Percentiles rank a stretch among this genome's conserved stretches.
These are phyloP conservation scores for Holacanthella duospinosa DNA, from an alignment of 2,888 invertebrate genomes.

Conservation along the genomic window DNA sequence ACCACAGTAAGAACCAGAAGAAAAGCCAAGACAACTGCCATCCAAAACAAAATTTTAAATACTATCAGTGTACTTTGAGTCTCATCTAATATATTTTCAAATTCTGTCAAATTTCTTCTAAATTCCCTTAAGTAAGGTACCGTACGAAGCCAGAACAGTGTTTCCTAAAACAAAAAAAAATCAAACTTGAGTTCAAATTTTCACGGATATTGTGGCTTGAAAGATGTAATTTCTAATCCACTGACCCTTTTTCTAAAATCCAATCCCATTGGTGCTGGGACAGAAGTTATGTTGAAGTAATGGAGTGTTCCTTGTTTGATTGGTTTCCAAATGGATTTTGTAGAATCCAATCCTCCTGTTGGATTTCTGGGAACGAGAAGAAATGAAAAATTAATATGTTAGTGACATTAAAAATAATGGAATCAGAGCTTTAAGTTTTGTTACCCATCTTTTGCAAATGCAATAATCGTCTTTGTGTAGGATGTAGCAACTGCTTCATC, in stretches of 20 bases:
- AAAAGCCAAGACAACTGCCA: neutral
- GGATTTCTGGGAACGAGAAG: too few species aligned
- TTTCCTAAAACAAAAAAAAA: neutral
- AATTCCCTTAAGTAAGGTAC: neutral
- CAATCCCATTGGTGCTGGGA: slow-evolving; percentile 27
- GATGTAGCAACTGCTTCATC: slow-evolving; percentile 28
- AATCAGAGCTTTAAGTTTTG: neutral
- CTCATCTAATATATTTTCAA: neutral
- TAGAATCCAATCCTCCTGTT: neutral
- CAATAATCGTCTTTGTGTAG: slow-evolving; percentile 23
- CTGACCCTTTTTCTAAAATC: slow-evolving; percentile 33
- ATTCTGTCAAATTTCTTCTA: neutral
- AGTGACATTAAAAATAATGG: neutral
- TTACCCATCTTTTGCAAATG: slow-evolving; percentile 29
- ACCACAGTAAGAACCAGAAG: neutral
- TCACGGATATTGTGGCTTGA: neutral
- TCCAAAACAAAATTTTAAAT: neutral
- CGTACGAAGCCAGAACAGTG: neutral
- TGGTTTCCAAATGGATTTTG: slow-evolving; percentile 23
- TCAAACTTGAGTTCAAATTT: neutral
- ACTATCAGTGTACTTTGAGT: neutral
- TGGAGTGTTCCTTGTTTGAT: slow-evolving; percentile 29
- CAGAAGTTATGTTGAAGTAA: slow-evolving; percentile 28
- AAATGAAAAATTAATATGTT: neutral
- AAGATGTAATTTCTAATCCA: neutral